Base-by-base conservation (phyloP, 2,797 vertebrate genomes). In the Sparidentex hasta region DNA sequence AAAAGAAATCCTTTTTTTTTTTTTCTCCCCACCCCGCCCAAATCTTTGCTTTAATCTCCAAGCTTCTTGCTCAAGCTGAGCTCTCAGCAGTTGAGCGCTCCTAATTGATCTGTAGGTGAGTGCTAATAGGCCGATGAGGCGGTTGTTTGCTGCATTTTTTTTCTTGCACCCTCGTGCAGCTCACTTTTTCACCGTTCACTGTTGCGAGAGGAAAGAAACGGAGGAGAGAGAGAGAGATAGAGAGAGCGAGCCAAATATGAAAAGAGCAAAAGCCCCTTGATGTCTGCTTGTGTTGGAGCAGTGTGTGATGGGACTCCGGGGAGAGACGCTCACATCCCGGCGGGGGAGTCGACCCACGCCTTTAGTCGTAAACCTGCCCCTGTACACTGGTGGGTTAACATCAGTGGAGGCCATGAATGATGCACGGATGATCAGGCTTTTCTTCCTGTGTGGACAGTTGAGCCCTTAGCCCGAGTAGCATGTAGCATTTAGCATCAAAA, bases 31-130 rank as follows among this genome's bases (percentile, higher is more conserved):
- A n/a, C 38, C 38, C 38, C 38, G 7, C 38, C 33, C 7, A 48
- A 62, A 66, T 78, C 76, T 81, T 63, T 66, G 62, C 78, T 90
- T 91, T 88, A 86, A 90, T 92, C 85, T 89, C 50, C 41, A 14
- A 69, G 81, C 73, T 68, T 81, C 7, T 86, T 62, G 73, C 89
- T 88, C 74, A 78, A 83, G 81, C 79, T 85, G 82, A 86, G 84
- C 75, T 88, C 71, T 80, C 85, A 57, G 85, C 72, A 47, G 78
- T 81, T 73, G 80, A 86, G 71, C 74, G 67, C 66, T 78, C 61
- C 75, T 90, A 92, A 93, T 80, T 92, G 86, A 93, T 89, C 89
- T 74, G 79, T 82, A 81, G 86, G 66, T 84, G 65, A 88, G 83
- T 85, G 80, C 80, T 86, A 90, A 91, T 87, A 84, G 85, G 77